These are phyloP conservation scores for Phymanthus crucifer DNA, from an alignment of 92 coral and sea anemone species.

Conservation along the genomic window DNA sequence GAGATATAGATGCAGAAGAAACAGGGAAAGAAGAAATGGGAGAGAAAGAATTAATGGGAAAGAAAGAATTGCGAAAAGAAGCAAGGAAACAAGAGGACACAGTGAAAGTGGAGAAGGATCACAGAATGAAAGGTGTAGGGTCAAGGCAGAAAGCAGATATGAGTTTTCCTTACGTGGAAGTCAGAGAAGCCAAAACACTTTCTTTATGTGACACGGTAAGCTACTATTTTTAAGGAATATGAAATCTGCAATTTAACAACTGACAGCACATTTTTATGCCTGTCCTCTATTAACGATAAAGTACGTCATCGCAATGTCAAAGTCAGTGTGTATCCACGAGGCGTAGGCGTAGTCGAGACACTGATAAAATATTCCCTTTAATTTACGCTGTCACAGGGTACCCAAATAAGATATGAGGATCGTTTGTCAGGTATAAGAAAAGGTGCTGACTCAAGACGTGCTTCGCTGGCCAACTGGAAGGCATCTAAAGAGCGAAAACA, in stretches of 20 bases:
- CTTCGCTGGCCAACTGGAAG: slow-evolving; percentile 41
- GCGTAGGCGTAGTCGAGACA: too few species aligned
- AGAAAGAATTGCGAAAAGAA: slow-evolving; percentile 2
- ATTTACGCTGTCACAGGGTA: slow-evolving; percentile 53
- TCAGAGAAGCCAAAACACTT: slow-evolving; percentile 74
- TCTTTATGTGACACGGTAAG: slow-evolving; percentile 74
- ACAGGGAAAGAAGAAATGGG: not conserved
- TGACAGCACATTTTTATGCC: too few species aligned
- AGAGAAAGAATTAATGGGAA: not conserved
- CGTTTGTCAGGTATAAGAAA: slow-evolving; percentile 45
- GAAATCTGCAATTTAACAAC: too few species aligned
- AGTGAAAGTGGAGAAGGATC: slow-evolving; percentile 25
- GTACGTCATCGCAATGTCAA: too few species aligned
- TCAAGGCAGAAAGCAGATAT: slow-evolving; percentile 61
- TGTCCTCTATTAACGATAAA: too few species aligned
- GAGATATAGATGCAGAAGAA: not conserved
- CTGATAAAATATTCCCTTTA: too few species aligned
- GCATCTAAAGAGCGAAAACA: slow-evolving; percentile 29
- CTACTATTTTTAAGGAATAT: too few species aligned
- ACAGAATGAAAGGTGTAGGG: not conserved
- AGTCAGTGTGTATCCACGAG: too few species aligned
- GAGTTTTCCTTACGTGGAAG: slow-evolving; percentile 74
- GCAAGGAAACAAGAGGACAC: not conserved
- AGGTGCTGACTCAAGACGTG: slow-evolving; percentile 34
- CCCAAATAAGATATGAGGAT: slow-evolving; percentile 71